Evolutionary conservation across 2,888 invertebrate species (phyloP), one percentile per base, ranked within the genome.

Genomic region (Dorcus parallelipipedus): DNA sequence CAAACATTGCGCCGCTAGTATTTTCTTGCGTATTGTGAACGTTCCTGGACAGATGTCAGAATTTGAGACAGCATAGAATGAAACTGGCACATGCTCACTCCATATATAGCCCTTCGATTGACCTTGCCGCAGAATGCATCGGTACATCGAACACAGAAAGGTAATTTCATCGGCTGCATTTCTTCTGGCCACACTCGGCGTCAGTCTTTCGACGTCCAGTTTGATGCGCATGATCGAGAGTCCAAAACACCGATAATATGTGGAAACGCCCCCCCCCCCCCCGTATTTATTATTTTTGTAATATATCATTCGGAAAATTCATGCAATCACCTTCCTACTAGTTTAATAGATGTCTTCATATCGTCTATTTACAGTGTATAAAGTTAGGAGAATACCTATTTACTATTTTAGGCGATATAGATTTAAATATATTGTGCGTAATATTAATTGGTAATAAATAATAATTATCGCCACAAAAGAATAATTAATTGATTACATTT

Each of bases 191-290:
- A 71, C 73, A 48, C 60, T 77, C 52, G 78, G 78, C 49, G 72
- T 77, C 41, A 76, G 74, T 50, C 69, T 78, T 4, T 78, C 78
- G 7, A 72, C 78, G 1, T 78, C 76, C 64, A 76, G 76, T 63
- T 54, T 77, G 49, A 77, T 74, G 64, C 76, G 76, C 60, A 60
- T 77, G 49, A 54, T 75, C 10, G 57, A 62, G 7, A 40, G 61
- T 0, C 42, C 60, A 20, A 62, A 55, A 50, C 61, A 58, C 58
- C 63, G 58, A 41, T 66, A 56, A 60, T n/a, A 59, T 43, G 7
- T 47, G 14, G 26, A 33, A 26, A 38, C 33, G 1, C 14, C 50
- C 10, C 10, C 45, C 43, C 2, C 43, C 5, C 10, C 23, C 17
- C 20, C n/a, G n/a, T 45, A 39, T 51, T 51, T 51, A 39, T 51